Percentiles rank a stretch among this genome's conserved stretches.
These are phyloP conservation scores for Ectemnius continuus DNA, from an alignment of 2,888 invertebrate species.

Conservation along the genomic window DNA sequence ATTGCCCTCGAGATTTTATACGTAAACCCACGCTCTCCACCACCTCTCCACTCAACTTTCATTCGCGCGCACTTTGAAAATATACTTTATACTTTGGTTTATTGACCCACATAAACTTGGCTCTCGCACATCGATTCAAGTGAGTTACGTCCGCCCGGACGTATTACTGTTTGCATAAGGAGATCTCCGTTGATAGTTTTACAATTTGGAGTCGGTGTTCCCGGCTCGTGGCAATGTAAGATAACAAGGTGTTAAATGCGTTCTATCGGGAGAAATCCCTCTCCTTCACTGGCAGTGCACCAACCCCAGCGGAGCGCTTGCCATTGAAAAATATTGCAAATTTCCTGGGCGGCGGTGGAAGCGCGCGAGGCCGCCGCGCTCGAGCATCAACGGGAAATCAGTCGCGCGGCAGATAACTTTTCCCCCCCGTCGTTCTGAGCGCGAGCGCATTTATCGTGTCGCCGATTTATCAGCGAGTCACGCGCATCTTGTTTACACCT, in stretches of 20 bases:
- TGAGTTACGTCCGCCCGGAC: too few species aligned
- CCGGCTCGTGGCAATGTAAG: background rate
- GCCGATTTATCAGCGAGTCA: conserved; percentile 49
- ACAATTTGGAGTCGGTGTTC: background rate
- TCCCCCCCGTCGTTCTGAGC: conserved; percentile 28
- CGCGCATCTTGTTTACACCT: conserved; percentile 41
- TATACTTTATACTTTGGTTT: too few species aligned
- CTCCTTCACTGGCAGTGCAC: conserved; percentile 43
- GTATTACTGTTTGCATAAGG: too few species aligned
- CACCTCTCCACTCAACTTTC: background rate
- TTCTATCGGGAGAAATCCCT: conserved; percentile 40
- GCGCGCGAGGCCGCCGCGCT: conserved; percentile 24
- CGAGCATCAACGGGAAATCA: conserved; percentile 45
- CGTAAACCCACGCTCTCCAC: background rate
- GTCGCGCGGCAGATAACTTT: conserved; percentile 53
- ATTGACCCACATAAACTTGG: too few species aligned
- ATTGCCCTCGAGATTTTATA: too few species aligned
- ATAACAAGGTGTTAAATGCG: background rate
- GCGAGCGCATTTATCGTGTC: conserved; percentile 46
- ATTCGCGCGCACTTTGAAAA: too few species aligned
- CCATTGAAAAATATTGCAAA: conserved; percentile 70
- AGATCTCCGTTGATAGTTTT: too few species aligned
- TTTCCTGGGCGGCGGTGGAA: conserved; percentile 56
- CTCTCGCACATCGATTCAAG: too few species aligned
- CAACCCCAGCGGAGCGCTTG: conserved; percentile 30